Conservation (phyloP, 2,888 invertebrate genomes). For the Lasius platythorax region DNA sequence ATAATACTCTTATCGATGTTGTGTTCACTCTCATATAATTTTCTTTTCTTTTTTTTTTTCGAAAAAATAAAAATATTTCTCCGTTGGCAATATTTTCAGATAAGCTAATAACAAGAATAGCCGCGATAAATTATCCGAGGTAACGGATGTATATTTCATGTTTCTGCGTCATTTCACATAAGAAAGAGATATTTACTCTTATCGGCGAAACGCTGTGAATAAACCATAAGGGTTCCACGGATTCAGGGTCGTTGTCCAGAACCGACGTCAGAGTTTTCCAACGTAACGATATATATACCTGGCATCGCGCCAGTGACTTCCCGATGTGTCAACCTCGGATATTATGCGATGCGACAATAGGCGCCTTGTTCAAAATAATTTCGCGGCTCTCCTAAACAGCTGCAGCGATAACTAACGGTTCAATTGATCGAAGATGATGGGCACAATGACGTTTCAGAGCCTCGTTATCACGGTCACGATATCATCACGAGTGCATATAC, state of each 20-base stretch:
- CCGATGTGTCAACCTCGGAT: conserved; percentile 80
- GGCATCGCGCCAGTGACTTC: conserved; percentile 78
- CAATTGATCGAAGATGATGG: conserved; percentile 19
- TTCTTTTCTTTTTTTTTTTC: background rate
- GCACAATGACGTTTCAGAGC: conserved; percentile 13
- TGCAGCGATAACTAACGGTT: conserved; percentile 21
- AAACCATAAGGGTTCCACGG: conserved; percentile 49
- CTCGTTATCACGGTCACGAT: conserved; percentile 5
- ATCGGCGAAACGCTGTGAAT: conserved; percentile 47
- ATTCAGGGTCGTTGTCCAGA: conserved; percentile 76
- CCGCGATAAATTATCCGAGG: background rate
- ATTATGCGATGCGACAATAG: conserved; percentile 61
- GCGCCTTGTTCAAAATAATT: conserved; percentile 39
- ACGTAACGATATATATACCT: conserved; percentile 70
- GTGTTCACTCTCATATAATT: background rate
- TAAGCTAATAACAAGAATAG: background rate
- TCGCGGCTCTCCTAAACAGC: background rate
- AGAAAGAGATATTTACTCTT: background rate
- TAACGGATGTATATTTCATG: background rate
- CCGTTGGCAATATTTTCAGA: background rate
- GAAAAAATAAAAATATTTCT: background rate
- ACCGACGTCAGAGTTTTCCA: conserved; percentile 60
- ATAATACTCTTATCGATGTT: background rate
- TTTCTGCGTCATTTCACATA: background rate
- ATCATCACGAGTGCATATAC: background rate